Conservation (phyloP, 2,888 invertebrate species). For the Thecocarcelia acutangulata region DNA sequence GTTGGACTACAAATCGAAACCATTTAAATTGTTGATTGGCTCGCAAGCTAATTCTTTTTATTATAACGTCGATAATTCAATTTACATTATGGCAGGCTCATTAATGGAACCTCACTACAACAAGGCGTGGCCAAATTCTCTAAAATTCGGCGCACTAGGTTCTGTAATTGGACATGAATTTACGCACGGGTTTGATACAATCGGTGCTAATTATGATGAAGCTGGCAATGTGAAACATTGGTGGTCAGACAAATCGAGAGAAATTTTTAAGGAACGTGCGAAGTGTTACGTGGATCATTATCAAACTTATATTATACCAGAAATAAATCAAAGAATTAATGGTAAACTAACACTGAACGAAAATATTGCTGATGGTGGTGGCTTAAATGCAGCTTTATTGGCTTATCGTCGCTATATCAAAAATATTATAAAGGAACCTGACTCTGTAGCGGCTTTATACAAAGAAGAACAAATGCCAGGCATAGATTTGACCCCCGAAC, state of each 20-base stretch:
- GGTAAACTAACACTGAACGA: slow-evolving; percentile 77
- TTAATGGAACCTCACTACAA: slow-evolving; percentile 77
- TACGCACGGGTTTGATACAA: slow-evolving; percentile 78
- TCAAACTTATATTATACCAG: slow-evolving; percentile 75
- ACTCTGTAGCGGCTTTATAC: slow-evolving; percentile 33
- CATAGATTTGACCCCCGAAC: slow-evolving; percentile 77
- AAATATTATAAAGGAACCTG: slow-evolving; percentile 47
- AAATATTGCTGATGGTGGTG: slow-evolving; percentile 79
- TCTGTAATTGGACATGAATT: slow-evolving; percentile 78
- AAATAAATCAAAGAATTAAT: slow-evolving; percentile 76
- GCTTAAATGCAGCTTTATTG: slow-evolving; percentile 73
- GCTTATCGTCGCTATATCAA: slow-evolving; percentile 76
- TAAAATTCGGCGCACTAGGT: slow-evolving; percentile 78
- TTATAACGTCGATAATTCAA: slow-evolving; percentile 77
- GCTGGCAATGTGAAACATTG: slow-evolving; percentile 72
- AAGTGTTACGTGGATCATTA: slow-evolving; percentile 76
- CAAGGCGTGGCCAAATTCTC: slow-evolving; percentile 75
- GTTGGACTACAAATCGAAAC: slow-evolving; percentile 71
- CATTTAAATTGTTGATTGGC: slow-evolving; percentile 73
- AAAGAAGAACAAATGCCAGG: slow-evolving; percentile 77
- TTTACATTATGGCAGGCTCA: slow-evolving; percentile 78
- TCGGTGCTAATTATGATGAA: slow-evolving; percentile 74
- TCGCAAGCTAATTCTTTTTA: slow-evolving; percentile 79
- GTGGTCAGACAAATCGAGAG: slow-evolving; percentile 76
- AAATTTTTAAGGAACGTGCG: slow-evolving; percentile 75